Percentiles rank a stretch among this genome's conserved stretches.
These are phyloP conservation scores for Lymantria dispar DNA, from an alignment of 2,888 invertebrate genomes.

Conservation along the genomic window DNA sequence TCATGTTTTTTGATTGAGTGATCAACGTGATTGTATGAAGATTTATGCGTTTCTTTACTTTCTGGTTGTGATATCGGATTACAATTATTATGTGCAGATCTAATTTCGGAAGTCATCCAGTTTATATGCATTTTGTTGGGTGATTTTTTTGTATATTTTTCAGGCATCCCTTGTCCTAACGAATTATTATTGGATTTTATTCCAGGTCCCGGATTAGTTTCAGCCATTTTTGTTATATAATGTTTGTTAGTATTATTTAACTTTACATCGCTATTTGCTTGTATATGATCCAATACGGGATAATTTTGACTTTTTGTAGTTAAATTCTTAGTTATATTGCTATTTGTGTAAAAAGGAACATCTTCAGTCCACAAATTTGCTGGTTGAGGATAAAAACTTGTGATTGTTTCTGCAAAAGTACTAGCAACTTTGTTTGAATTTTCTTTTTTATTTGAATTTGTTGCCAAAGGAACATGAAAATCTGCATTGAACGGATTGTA, in stretches of 20 bases:
- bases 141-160: conserved; percentile 72
- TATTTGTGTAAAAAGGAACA: conserved; percentile 65
- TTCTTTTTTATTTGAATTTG: conserved; percentile 64
- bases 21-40: conserved; percentile 52
- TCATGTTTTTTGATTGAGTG: conserved; percentile 57
- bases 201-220: conserved; percentile 38
- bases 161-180: conserved; percentile 49
- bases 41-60: conserved; percentile 57
- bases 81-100: conserved; percentile 64
- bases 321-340: conserved; percentile 54
- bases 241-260: conserved; percentile 47
- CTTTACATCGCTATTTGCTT: conserved; percentile 48
- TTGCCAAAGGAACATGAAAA: conserved; percentile 68
- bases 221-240: conserved; percentile 54
- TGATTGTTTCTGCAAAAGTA: conserved; percentile 66
- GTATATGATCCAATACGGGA: conserved; percentile 49
- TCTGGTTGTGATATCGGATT: conserved; percentile 44
- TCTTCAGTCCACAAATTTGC: conserved; percentile 73
- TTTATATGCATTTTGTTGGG: conserved; percentile 76
- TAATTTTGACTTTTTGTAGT: conserved; percentile 62
- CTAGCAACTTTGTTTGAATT: conserved; percentile 54
- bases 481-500: conserved; percentile 77
- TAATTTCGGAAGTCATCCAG: conserved; percentile 78
- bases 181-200: conserved; percentile 49
- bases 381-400: conserved; percentile 71